Percentiles rank a stretch among this genome's conserved stretches.
phyloP scores from a whole-genome alignment of 1,140 invertebrate genomes.

The Caenorhabditis inopinata region DNA sequence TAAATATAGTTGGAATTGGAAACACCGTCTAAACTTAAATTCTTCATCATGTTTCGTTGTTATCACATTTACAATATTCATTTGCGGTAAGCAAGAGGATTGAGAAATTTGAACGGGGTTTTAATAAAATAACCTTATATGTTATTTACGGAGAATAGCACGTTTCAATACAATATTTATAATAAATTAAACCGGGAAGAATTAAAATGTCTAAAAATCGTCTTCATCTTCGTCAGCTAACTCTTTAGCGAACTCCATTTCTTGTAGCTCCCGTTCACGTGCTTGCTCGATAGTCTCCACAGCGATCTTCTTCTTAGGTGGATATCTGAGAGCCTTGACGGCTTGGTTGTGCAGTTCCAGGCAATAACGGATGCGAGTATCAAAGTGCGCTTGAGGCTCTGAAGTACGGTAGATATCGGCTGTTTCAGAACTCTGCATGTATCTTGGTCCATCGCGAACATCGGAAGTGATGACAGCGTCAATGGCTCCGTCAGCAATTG shows the following conservation, averaged over 20 bases:
- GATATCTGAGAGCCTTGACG: conserved; percentile 97
- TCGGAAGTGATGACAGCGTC: conserved; percentile 79
- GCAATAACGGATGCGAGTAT: conserved; percentile 88
- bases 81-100: neutral
- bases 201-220: conserved; percentile 43
- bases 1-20: no score
- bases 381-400: conserved; percentile 92
- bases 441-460: conserved; percentile 80
- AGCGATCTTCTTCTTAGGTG: conserved; percentile 84
- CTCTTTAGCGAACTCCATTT: conserved; percentile 51
- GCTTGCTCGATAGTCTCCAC: conserved; percentile 53
- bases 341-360: conserved; percentile 95
- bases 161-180: conserved; percentile 17
- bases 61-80: no score
- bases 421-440: conserved; percentile 83
- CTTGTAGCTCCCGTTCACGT: conserved; percentile 50
- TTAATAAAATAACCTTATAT: neutral
- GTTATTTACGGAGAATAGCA: neutral
- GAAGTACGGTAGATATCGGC: conserved; percentile 90
- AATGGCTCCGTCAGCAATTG: conserved; percentile 97
- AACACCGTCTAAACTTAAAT: no score
- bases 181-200: neutral
- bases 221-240: conserved; percentile 52
- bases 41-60: no score
- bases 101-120: neutral